phyloP scores from a whole-genome alignment of 1,140 invertebrate genomes.

The Drosophila truncata region DNA sequence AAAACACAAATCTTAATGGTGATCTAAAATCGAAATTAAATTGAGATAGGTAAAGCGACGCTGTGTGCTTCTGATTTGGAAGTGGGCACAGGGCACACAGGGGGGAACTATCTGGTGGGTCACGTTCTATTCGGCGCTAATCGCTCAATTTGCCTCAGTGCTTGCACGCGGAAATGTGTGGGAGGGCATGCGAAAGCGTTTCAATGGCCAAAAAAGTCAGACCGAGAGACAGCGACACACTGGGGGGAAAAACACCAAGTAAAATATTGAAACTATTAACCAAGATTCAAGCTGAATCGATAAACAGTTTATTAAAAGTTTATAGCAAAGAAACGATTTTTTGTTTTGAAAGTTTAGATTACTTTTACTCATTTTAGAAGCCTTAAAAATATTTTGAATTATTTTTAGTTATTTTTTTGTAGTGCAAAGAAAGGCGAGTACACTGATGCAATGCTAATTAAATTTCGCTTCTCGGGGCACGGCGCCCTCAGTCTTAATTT shows the following conservation, averaged over 20 bases:
- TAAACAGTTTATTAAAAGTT: background rate
- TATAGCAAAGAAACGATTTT: background rate
- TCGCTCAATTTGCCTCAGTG: conserved; percentile 64
- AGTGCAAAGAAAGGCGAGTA: conserved; percentile 14
- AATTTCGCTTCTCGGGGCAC: conserved; percentile 60
- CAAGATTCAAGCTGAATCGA: background rate
- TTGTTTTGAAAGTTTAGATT: background rate
- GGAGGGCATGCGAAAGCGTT: conserved; percentile 45
- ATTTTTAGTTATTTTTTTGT: background rate
- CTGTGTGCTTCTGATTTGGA: background rate
- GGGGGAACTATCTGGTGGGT: conserved; percentile 33
- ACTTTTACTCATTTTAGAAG: background rate
- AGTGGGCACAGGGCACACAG: background rate
- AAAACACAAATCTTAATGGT: conserved; percentile 69
- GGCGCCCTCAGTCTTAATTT: conserved; percentile 73
- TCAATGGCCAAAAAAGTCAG: conserved; percentile 25
- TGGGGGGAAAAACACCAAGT: conserved; percentile 11
- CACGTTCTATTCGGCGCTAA: conserved; percentile 70
- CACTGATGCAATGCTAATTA: conserved; percentile 71
- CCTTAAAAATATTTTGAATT: background rate
- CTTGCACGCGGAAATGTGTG: conserved; percentile 75
- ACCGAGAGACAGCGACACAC: background rate
- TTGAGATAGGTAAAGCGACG: conserved; percentile 24
- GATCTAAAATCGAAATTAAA: conserved; percentile 74
- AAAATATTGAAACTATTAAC: background rate